A percentile compares a stretch with the other conserved stretches of the same genome.
Conservation (phyloP, 2,113 vertebrate genomes). For the Bubo scandiacus region DNA sequence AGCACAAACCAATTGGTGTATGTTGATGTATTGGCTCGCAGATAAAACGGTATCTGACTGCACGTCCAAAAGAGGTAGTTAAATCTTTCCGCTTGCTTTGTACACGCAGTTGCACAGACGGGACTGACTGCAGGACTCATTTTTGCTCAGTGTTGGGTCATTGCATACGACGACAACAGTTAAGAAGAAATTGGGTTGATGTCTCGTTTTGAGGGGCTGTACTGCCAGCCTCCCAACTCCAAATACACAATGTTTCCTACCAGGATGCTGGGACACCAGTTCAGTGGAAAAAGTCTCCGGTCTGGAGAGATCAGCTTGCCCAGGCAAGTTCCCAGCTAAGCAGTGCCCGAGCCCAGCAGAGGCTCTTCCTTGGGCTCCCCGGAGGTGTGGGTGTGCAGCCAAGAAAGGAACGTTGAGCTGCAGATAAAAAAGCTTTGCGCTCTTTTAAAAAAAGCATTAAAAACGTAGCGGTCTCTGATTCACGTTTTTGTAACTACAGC, state of each 20-base stretch:
- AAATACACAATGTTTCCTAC: neutral
- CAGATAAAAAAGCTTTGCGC: neutral
- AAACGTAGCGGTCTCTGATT: neutral
- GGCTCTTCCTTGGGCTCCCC: accelerated
- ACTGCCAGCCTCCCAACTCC: neutral
- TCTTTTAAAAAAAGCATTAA: neutral
- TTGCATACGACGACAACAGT: neutral
- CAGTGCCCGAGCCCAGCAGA: accelerated
- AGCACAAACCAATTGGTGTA: neutral
- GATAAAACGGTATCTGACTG: neutral
- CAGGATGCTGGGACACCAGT: neutral
- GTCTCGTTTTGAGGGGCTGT: neutral
- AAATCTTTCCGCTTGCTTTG: neutral
- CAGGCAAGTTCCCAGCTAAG: neutral
- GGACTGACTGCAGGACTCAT: neutral
- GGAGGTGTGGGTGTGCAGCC: neutral
- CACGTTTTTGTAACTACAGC: neutral
- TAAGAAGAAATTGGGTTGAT: neutral
- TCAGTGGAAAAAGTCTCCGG: neutral
- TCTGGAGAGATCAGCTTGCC: neutral
- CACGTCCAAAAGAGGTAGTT: neutral
- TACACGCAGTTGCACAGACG: neutral
- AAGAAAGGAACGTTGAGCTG: neutral
- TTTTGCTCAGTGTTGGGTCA: neutral
- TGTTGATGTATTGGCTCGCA: neutral